phyloP scores from a whole-genome alignment of 2,888 invertebrate genomes.

The Tinea trinotella region DNA sequence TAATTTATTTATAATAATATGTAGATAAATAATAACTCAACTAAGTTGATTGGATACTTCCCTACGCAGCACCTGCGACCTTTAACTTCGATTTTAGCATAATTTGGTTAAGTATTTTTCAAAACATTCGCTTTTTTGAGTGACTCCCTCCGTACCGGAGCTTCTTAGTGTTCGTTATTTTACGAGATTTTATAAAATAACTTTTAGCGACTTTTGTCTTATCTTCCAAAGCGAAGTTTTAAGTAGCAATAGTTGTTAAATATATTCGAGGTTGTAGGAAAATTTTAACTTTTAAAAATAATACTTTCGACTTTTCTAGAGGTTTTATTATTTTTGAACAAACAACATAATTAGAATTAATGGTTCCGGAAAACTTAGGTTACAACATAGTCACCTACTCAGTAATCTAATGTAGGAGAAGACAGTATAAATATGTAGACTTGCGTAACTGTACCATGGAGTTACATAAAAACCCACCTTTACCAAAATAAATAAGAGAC shows the following conservation, averaged over 20 bases:
- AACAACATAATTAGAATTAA: too few relatives aligned
- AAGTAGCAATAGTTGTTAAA: neutral
- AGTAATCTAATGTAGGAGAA: too few relatives aligned
- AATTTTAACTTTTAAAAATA: neutral
- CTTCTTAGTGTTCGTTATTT: conserved; percentile 22
- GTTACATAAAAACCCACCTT: neutral
- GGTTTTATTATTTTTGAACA: too few relatives aligned
- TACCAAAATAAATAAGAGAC: conserved; percentile 4
- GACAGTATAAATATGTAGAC: too few relatives aligned
- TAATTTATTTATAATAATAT: too few relatives aligned
- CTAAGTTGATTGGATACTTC: neutral
- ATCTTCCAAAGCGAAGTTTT: neutral
- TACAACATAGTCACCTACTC: too few relatives aligned
- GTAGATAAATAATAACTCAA: too few relatives aligned
- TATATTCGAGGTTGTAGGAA: neutral
- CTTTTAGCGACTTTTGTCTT: neutral
- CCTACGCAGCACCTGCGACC: conserved; percentile 33
- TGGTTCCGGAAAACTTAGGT: too few relatives aligned
- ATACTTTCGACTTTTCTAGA: too few relatives aligned
- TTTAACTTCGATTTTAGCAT: conserved; percentile 40
- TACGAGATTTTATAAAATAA: conserved; percentile 16
- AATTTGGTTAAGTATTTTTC: conserved; percentile 30
- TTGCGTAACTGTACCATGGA: too few relatives aligned
- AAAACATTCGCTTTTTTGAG: conserved; percentile 21
- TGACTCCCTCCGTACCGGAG: conserved; percentile 20